Evolutionary conservation across 2,797 vertebrate species (phyloP).

Genomic region (Chelmon rostratus): DNA sequence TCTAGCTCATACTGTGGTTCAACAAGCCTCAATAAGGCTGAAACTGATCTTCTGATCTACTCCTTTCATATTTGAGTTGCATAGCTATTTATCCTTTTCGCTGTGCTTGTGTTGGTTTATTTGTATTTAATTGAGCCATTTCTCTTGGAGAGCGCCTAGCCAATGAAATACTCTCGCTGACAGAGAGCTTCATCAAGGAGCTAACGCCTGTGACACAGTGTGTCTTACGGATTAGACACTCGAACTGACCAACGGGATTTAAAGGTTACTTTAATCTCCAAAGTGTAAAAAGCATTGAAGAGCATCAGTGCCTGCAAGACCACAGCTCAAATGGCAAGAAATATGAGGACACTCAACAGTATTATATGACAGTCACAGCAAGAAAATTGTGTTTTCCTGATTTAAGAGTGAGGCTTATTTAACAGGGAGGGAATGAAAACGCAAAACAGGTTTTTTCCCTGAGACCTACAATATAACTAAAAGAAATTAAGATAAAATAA

Average conservation of each 20-base stretch:
- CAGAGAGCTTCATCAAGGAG: slow-evolving; percentile 49
- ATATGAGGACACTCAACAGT: slow-evolving; percentile 37
- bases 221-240: slow-evolving; percentile 78
- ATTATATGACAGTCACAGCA: slow-evolving; percentile 29
- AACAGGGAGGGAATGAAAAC: slow-evolving; percentile 5
- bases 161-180: slow-evolving; percentile 42
- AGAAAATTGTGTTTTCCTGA: neutral
- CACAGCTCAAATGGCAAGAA: slow-evolving; percentile 54
- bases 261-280: slow-evolving; percentile 85
- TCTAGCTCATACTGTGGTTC: slow-evolving; percentile 40
- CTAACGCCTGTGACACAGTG: slow-evolving; percentile 52
- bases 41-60: slow-evolving; percentile 60
- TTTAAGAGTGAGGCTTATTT: slow-evolving; percentile 4
- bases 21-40: slow-evolving; percentile 36
- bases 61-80: slow-evolving; percentile 61
- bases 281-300: slow-evolving; percentile 73
- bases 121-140: slow-evolving; percentile 65
- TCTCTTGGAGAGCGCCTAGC: slow-evolving; percentile 43
- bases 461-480: neutral
- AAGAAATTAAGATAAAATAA: neutral
- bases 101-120: slow-evolving; percentile 39
- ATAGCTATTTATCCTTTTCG: slow-evolving; percentile 46
- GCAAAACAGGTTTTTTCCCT: neutral
- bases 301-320: slow-evolving; percentile 62
- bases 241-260: slow-evolving; percentile 82